Percentiles rank a stretch among this genome's conserved stretches.
These are phyloP conservation scores for Macrophya annulata DNA, from an alignment of 2,888 invertebrate species.

Conservation along the genomic window DNA sequence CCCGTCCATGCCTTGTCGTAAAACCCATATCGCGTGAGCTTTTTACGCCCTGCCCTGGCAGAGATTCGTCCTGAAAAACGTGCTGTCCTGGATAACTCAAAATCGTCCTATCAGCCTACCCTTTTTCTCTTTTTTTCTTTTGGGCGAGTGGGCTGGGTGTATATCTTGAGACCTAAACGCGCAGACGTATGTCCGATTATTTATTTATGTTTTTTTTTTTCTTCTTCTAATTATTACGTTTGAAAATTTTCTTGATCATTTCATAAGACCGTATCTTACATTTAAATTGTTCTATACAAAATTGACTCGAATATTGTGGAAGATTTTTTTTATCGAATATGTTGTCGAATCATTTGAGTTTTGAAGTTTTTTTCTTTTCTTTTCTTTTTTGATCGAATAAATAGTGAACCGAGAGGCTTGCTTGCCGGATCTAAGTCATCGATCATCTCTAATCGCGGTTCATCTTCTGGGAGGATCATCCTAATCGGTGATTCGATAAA, in stretches of 20 bases:
- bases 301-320: not conserved
- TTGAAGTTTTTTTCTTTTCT: not conserved
- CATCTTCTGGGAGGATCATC: constrained; percentile 10
- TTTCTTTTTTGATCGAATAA: not conserved
- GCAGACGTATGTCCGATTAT: not conserved
- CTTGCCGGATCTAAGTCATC: constrained; percentile 1
- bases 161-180: not conserved
- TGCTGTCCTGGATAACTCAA: constrained; percentile 44
- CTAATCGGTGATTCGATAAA: constrained; percentile 45
- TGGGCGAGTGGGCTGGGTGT: not conserved
- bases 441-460: constrained; percentile 35
- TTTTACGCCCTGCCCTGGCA: constrained; percentile 46
- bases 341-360: not conserved
- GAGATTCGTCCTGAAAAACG: constrained; percentile 27
- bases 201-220: not conserved
- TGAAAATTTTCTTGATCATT: not conserved
- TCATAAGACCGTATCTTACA: not conserved
- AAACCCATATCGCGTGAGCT: constrained; percentile 53
- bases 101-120: constrained; percentile 5
- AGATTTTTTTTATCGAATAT: not conserved
- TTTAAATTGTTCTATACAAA: not conserved
- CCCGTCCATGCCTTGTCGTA: constrained; percentile 46
- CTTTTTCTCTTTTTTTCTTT: not conserved
- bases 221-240: not conserved
- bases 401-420: not conserved